Conservation (phyloP, 1,140 invertebrate genomes). For the Drosophila micromelanica region DNA sequence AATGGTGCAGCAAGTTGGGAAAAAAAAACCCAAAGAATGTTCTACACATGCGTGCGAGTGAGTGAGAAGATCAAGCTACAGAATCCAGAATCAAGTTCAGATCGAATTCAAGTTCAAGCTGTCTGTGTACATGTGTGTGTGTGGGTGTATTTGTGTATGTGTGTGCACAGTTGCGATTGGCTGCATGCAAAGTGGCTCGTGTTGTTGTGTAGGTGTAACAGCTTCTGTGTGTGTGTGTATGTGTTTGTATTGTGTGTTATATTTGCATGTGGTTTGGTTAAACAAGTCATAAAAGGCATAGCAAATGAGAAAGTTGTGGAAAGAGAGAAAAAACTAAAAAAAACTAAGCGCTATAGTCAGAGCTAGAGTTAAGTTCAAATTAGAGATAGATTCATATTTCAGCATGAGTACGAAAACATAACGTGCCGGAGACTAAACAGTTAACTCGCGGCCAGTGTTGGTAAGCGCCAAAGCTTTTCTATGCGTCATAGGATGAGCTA, state of each 20-base stretch:
- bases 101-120: constrained; percentile 52
- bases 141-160: background rate
- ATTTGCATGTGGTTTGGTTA: constrained; percentile 16
- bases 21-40: background rate
- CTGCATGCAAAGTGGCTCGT: constrained; percentile 56
- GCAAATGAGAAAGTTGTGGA: constrained; percentile 62
- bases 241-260: constrained; percentile 9
- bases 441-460: constrained; percentile 31
- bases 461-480: no score
- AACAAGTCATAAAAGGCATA: constrained; percentile 70
- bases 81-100: constrained; percentile 32
- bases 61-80: constrained; percentile 20
- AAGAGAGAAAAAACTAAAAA: constrained; percentile 8
- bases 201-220: constrained; percentile 21
- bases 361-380: constrained; percentile 63
- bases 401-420: constrained; percentile 40
- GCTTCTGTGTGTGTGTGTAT: constrained; percentile 19
- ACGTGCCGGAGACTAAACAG: constrained; percentile 43
- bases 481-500: background rate
- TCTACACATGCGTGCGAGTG: constrained; percentile 24
- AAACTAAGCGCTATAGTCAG: constrained; percentile 45
- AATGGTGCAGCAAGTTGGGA: background rate
- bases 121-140: constrained; percentile 33
- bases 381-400: constrained; percentile 22
- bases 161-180: constrained; percentile 50